Evolutionary conservation across 2,113 vertebrate species (phyloP).

Genomic region (Phaetusa simplex): DNA sequence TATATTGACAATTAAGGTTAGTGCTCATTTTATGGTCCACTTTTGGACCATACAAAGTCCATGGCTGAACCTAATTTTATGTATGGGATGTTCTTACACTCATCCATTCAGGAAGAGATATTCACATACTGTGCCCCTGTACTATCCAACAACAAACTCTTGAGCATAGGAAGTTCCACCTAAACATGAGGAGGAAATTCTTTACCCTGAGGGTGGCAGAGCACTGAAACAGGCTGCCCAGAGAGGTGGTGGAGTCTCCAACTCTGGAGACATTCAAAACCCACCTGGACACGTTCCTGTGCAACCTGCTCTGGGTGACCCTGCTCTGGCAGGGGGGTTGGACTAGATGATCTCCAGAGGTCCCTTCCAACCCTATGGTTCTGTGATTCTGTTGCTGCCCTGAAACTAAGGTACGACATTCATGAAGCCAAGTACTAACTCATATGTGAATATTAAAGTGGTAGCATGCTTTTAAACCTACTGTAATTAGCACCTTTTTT

Average conservation of each 20-base stretch:
- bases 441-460: neutral
- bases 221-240: too few species aligned
- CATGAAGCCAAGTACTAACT: neutral
- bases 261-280: too few species aligned
- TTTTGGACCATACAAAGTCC: neutral
- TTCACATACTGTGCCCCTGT: neutral
- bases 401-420: neutral
- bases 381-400: neutral
- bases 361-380: too few species aligned
- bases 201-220: too few species aligned
- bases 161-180: too few species aligned
- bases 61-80: neutral
- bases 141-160: neutral
- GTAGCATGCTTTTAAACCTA: neutral
- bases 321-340: too few species aligned
- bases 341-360: too few species aligned
- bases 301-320: too few species aligned
- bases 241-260: too few species aligned
- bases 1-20: neutral
- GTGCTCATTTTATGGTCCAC: neutral
- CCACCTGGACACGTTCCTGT: too few species aligned
- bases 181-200: too few species aligned
- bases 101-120: neutral
- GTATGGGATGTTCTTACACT: fast-evolving
- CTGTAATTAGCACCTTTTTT: neutral